These are phyloP conservation scores for Progne subis DNA, from an alignment of 2,113 vertebrate species.

Conservation along the genomic window DNA sequence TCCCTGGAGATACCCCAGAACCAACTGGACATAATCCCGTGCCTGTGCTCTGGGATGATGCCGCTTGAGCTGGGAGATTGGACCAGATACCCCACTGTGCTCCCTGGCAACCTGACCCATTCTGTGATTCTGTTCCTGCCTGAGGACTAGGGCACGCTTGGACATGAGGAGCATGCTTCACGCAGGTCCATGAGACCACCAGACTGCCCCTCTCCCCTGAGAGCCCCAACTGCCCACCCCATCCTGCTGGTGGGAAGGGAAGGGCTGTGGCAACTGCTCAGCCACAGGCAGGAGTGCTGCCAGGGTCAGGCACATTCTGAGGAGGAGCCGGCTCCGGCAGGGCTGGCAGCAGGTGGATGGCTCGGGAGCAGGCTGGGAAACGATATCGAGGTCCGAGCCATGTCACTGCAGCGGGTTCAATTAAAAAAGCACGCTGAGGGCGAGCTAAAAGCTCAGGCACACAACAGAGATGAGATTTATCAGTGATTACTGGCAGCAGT, in stretches of 20 bases:
- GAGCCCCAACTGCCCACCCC: not conserved
- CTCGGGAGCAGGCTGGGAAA: not conserved
- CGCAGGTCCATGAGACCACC: rapidly evolving
- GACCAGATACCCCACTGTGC: not conserved
- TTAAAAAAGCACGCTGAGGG: not conserved
- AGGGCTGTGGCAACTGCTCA: rapidly evolving
- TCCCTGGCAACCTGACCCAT: not conserved
- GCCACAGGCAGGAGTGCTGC: not conserved
- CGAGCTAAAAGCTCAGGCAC: not conserved
- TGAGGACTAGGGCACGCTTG: not conserved
- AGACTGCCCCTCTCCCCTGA: rapidly evolving
- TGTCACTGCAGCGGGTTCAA: not conserved
- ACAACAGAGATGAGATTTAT: not conserved
- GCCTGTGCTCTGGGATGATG: not conserved
- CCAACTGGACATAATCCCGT: not conserved
- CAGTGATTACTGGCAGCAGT: not conserved
- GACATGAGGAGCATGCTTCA: rapidly evolving
- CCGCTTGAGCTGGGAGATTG: not conserved
- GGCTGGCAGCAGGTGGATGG: not conserved
- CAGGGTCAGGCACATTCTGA: not conserved
- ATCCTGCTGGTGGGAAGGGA: rapidly evolving
- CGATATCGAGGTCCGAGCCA: not conserved
- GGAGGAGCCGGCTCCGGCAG: rapidly evolving
- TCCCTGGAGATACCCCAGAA: not conserved
- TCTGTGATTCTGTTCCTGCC: not conserved